Conservation (phyloP, 2,797 vertebrate species). For the Sciurus vulgaris region DNA sequence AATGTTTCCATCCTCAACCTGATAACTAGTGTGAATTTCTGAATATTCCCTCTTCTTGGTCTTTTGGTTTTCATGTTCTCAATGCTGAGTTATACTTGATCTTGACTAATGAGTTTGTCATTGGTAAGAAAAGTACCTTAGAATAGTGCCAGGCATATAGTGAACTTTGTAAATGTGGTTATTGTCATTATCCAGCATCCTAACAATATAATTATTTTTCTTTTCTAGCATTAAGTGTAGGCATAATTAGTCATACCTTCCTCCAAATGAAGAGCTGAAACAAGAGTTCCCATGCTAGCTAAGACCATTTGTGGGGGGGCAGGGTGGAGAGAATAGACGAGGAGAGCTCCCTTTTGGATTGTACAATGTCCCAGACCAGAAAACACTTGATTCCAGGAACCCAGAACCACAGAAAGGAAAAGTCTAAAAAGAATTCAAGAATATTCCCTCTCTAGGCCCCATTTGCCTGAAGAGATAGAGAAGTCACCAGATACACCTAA, state of each 20-base stretch:
- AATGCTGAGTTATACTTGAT: background rate
- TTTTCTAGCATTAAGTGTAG: conserved; percentile 19
- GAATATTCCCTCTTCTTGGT: conserved; percentile 29
- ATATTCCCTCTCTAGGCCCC: background rate
- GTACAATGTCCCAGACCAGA: background rate
- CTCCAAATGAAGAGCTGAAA: conserved; percentile 10
- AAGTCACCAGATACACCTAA: background rate
- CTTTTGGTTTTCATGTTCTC: conserved; percentile 48
- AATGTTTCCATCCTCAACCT: background rate
- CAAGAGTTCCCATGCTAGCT: background rate
- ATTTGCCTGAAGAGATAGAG: background rate
- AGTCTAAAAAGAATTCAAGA: conserved; percentile 19
- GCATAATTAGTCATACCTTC: conserved; percentile 40
- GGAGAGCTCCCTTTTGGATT: background rate
- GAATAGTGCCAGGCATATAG: background rate
- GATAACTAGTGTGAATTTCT: conserved; percentile 50
- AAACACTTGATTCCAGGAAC: background rate
- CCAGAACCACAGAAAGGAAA: background rate
- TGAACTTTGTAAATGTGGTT: conserved; percentile 8
- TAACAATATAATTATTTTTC: conserved; percentile 60
- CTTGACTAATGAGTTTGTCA: conserved; percentile 69
- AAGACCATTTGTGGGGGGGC: background rate
- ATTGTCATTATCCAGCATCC: conserved; percentile 22
- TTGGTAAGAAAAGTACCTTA: conserved; percentile 55
- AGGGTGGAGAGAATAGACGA: rapidly evolving